Base-by-base conservation (phyloP, 2,113 vertebrate species). In the Todiramphus chloris region DNA sequence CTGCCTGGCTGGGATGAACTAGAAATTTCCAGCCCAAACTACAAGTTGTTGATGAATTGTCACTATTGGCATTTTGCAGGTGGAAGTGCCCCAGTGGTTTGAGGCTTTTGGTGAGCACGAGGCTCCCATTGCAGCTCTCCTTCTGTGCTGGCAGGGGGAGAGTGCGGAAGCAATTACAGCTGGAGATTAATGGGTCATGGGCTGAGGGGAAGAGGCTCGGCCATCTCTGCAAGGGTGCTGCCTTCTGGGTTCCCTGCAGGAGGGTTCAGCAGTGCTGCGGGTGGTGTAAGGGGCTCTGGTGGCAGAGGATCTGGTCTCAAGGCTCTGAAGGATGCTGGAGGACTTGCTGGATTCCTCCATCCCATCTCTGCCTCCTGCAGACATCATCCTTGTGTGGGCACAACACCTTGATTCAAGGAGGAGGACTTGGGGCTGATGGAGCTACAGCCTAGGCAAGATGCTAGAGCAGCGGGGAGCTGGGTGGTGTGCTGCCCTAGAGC, bases 381-480 rank as follows among this genome's bases (percentile, higher is more conserved):
- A 13, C 9, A 33, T 8, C 80, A 55, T 2, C 48, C 30, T 58
- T 73, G 31, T 0, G 0, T 13, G 51, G 51, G 31, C 19, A 46
- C 55, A 23, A 69, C 24, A 15, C 16, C 17, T 69, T 5, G 2
- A 15, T 13, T 16, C 44, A 3, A n/a, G 66, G 16, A 53, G 25
- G 46, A 73, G 11, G 53, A 60, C 6, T 27, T 24, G 68, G 44
- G 9, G 33, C 10, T 90, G 74, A 46, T 16, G 30, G 44, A 64
- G 58, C 63, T 39, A 18, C 19, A 35, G 20, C 30, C 30, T 18
- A 1, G 0, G 18, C 1, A 0, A 56, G 25, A 9, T 43, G 66
- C 21, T 75, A 60, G 39, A 69, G 55, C 1, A 0, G 5, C 53
- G 55, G 37, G 11, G 25, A 37, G 10, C 3, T 18, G 48, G 55